Evolutionary conservation across 2,888 invertebrate genomes (phyloP).

Genomic region (Machimus rusticus): DNA sequence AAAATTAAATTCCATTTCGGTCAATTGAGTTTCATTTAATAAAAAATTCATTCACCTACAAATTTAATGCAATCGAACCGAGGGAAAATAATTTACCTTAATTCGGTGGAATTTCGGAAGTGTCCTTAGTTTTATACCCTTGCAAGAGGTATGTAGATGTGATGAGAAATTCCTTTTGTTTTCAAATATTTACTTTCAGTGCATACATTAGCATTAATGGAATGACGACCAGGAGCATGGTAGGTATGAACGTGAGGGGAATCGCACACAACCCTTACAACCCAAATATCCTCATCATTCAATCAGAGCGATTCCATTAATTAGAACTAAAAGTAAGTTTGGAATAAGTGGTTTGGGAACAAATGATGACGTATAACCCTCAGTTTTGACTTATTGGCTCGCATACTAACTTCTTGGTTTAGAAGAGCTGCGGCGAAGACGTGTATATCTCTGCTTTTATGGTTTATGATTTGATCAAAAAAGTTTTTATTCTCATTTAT

Average conservation of each 20-base stretch:
- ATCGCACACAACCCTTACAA: background rate
- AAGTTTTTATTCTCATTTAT: background rate
- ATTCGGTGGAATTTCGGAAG: background rate
- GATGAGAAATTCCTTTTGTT: background rate
- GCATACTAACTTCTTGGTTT: background rate
- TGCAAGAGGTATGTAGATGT: background rate
- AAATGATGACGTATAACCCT: background rate
- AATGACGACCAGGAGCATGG: background rate
- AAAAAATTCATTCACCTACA: background rate
- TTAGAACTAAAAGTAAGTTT: background rate
- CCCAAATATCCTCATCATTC: background rate
- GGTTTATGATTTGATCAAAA: background rate
- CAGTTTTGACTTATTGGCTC: background rate
- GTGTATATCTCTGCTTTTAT: background rate
- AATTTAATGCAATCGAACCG: background rate
- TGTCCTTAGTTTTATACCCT: background rate
- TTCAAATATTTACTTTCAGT: background rate
- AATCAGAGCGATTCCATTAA: background rate
- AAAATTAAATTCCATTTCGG: background rate
- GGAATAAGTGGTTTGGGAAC: background rate
- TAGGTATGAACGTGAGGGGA: background rate
- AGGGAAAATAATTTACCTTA: background rate
- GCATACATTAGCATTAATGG: background rate
- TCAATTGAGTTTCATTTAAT: background rate
- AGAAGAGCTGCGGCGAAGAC: background rate